Percentiles rank a stretch among this genome's conserved stretches.
Conservation (phyloP, 2,888 invertebrate species). For the Sarcophaga carnaria region DNA sequence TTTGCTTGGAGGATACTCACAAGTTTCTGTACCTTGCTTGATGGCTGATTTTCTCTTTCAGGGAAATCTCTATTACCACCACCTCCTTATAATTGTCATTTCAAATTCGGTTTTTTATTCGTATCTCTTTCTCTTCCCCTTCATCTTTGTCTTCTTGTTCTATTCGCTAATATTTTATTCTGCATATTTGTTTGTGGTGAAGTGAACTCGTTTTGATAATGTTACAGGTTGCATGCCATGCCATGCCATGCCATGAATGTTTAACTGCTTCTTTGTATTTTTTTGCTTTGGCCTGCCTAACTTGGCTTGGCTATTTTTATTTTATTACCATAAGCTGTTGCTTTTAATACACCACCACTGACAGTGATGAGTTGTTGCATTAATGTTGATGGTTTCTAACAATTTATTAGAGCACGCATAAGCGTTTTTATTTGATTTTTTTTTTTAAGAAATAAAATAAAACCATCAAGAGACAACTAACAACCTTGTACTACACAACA, state of each 20-base stretch:
- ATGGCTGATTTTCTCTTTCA: background rate
- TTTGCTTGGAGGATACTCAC: too few species aligned
- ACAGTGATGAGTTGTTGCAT: constrained; percentile 80
- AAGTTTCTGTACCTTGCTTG: background rate
- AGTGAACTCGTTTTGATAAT: constrained; percentile 69
- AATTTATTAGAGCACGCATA: constrained; percentile 79
- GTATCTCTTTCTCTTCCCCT: background rate
- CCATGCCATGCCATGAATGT: constrained; percentile 52
- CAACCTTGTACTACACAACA: constrained; percentile 67
- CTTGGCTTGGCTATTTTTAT: constrained; percentile 46
- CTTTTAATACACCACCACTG: constrained; percentile 75
- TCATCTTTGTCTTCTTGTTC: background rate
- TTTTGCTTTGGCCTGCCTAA: background rate
- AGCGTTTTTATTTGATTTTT: constrained; percentile 31
- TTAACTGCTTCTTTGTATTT: constrained; percentile 48
- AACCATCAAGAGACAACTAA: constrained; percentile 57
- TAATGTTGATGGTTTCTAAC: constrained; percentile 77
- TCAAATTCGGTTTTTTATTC: constrained; percentile 21
- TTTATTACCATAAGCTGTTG: constrained; percentile 65
- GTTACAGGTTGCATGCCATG: constrained; percentile 68
- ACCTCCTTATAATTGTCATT: constrained; percentile 31
- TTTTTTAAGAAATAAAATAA: constrained; percentile 7
- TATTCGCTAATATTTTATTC: background rate
- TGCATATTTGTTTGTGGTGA: constrained; percentile 41
- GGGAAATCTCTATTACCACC: background rate